These are phyloP conservation scores for Hyalella azteca DNA, from an alignment of 2,888 invertebrate species.

Conservation along the genomic window DNA sequence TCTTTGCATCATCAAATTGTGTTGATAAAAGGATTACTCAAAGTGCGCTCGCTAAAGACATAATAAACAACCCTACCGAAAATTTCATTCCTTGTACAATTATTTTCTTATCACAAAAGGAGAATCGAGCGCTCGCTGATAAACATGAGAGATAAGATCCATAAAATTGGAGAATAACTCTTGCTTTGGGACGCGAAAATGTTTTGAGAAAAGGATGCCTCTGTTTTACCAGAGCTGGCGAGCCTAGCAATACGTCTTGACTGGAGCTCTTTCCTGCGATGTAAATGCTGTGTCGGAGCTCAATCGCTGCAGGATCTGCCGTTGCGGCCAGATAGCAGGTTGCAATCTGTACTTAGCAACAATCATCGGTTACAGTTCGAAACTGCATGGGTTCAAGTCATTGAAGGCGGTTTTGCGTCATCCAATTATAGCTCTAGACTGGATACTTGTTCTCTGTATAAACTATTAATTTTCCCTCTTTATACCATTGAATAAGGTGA, in stretches of 20 bases:
- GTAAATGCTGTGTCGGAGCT: neutral
- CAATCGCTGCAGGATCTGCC: conserved; percentile 15
- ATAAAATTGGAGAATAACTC: neutral
- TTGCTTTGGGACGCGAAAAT: conserved; percentile 4
- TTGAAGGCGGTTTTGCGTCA: conserved; percentile 30
- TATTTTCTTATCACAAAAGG: neutral
- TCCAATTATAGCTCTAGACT: conserved; percentile 33
- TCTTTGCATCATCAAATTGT: too few species aligned
- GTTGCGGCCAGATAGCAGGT: conserved; percentile 14
- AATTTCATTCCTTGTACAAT: neutral
- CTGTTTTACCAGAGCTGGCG: neutral
- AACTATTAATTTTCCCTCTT: conserved; percentile 21
- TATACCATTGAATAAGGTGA: neutral
- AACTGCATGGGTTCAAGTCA: conserved; percentile 34
- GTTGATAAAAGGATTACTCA: too few species aligned
- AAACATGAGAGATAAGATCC: conserved; percentile 5
- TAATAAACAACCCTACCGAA: neutral
- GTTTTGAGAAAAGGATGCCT: conserved; percentile 14
- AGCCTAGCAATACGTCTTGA: conserved; percentile 4
- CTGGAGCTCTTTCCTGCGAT: conserved; percentile 5
- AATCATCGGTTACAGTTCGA: conserved; percentile 34
- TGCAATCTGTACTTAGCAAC: conserved; percentile 32
- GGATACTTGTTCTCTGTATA: neutral
- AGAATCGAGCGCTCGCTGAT: neutral
- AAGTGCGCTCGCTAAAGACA: neutral